Conservation (phyloP, 2,797 vertebrate genomes). For the Fistularia tabacaria region DNA sequence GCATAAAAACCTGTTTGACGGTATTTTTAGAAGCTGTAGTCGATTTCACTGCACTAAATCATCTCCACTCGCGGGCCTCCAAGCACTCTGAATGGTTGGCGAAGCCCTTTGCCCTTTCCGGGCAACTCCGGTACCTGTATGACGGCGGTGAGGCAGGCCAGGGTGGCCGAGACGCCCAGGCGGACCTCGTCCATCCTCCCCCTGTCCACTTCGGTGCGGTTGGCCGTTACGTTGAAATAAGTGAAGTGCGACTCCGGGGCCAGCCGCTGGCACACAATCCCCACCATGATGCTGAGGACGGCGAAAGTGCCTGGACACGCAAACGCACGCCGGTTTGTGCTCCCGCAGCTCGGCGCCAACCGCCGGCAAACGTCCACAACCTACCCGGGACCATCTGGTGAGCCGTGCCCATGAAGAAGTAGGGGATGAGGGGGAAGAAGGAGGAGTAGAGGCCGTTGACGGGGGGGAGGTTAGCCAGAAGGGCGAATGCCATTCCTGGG, state of each 20-base stretch:
- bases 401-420: constrained; percentile 88
- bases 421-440: constrained; percentile 87
- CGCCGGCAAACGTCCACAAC: constrained; percentile 54
- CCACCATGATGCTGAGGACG: constrained; percentile 91
- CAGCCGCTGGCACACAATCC: constrained; percentile 82
- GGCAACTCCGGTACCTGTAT: constrained; percentile 79
- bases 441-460: constrained; percentile 93
- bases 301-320: constrained; percentile 82
- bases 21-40: too few species aligned
- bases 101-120: too few species aligned
- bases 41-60: too few species aligned
- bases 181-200: constrained; percentile 78
- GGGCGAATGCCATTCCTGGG: constrained; percentile 89
- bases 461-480: constrained; percentile 87
- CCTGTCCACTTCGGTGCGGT: constrained; percentile 72
- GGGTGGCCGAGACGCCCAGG: constrained; percentile 82
- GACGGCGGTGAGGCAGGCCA: constrained; percentile 86
- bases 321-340: too few species aligned
- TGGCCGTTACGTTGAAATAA: constrained; percentile 77
- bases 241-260: constrained; percentile 82
- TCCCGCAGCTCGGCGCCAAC: constrained; percentile 47
- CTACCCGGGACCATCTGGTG: constrained; percentile 95
- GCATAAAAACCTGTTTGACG: too few species aligned
- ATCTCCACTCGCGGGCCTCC: too few species aligned
- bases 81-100: neutral